Percentiles rank a stretch among this genome's conserved stretches.
Evolutionary conservation across 2,113 vertebrate genomes (phyloP).

Genomic region (Uropsilus gracilis): DNA sequence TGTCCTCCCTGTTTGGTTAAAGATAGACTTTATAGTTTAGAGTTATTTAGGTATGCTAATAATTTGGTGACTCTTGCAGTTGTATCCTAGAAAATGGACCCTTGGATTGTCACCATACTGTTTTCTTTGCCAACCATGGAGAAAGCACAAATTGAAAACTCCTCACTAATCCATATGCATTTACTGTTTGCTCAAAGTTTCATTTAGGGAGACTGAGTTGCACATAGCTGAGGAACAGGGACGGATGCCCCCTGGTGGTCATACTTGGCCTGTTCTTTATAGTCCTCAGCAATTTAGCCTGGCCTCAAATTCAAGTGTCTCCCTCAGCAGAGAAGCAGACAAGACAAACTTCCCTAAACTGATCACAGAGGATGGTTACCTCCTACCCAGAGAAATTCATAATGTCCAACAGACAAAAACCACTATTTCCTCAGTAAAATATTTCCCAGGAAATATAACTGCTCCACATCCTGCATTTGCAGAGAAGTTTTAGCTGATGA

Average conservation of each 20-base stretch:
- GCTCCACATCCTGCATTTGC: not conserved
- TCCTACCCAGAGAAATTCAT: not conserved
- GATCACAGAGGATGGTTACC: not conserved
- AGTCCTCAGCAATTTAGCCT: not conserved
- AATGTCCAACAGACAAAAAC: not conserved
- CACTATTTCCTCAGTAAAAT: not conserved
- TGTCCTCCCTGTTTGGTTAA: not conserved
- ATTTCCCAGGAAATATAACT: constrained; percentile 31
- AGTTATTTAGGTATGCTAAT: not conserved
- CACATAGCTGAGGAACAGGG: not conserved
- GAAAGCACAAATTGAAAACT: constrained; percentile 28
- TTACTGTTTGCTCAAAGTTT: constrained; percentile 43
- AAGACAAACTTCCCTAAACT: not conserved
- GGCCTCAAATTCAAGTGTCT: not conserved
- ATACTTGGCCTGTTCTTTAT: not conserved
- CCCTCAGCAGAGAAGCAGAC: not conserved
- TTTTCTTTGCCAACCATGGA: constrained; percentile 32
- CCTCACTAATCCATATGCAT: not conserved
- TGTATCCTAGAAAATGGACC: not conserved
- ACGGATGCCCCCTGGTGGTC: constrained; percentile 64
- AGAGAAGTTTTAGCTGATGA: constrained; percentile 37
- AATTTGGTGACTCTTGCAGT: not conserved
- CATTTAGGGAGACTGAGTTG: not conserved
- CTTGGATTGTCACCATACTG: not conserved
- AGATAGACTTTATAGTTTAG: not conserved